Percentiles rank a stretch among this genome's conserved stretches.
These are phyloP conservation scores for Cydia splendana DNA, from an alignment of 1,140 invertebrate species.

Conservation along the genomic window DNA sequence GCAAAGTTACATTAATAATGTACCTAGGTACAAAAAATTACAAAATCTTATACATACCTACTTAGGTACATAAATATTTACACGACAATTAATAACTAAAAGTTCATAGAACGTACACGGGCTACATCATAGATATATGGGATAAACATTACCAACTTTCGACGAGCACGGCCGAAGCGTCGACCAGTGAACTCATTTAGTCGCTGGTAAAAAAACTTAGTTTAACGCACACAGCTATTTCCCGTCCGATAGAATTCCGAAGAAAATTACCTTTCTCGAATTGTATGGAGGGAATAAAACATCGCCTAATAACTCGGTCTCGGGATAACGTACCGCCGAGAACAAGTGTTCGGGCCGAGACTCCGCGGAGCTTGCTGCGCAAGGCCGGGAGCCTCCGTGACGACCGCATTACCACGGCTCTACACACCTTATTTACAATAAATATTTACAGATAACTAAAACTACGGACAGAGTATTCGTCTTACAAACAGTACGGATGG, in stretches of 20 bases:
- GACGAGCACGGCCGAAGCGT: constrained; percentile 51
- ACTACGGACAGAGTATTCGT: constrained; percentile 39
- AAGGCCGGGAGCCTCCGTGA: constrained; percentile 59
- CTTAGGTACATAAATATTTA: constrained; percentile 54
- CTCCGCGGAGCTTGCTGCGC: constrained; percentile 60
- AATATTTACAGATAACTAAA: constrained; percentile 49
- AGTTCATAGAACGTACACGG: constrained; percentile 96
- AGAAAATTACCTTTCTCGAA: constrained; percentile 79
- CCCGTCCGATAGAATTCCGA: constrained; percentile 71
- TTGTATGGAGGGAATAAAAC: constrained; percentile 64
- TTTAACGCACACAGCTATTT: constrained; percentile 59
- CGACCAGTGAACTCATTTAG: constrained; percentile 53
- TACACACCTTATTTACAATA: constrained; percentile 74
- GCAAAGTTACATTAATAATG: constrained; percentile 39
- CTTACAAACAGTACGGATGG: constrained; percentile 93
- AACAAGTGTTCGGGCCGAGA: constrained; percentile 37
- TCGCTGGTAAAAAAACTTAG: constrained; percentile 67
- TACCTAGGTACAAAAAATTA: constrained; percentile 18
- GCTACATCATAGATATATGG: constrained; percentile 98
- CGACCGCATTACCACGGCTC: constrained; percentile 76
- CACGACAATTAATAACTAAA: constrained; percentile 63
- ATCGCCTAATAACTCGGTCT: constrained; percentile 49
- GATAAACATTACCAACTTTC: constrained; percentile 89
- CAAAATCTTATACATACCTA: constrained; percentile 33
- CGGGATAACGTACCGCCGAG: constrained; percentile 41